Evolutionary conservation across 1,140 invertebrate species (phyloP).

Genomic region (Drosophila rhopaloa): DNA sequence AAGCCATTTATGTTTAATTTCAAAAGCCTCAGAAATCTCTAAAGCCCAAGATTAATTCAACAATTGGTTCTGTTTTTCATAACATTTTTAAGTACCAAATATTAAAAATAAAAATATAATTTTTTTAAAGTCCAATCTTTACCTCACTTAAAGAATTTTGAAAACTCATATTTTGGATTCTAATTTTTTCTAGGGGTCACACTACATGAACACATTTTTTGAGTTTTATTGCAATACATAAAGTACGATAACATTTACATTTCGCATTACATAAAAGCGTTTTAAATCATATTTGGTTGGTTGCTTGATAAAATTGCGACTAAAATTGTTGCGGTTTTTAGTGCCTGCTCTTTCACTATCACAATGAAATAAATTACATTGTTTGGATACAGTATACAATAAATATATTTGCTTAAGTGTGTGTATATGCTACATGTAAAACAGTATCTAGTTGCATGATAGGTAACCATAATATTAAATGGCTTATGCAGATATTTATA

Average conservation of each 20-base stretch:
- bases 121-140: no score
- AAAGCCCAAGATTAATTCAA: no score
- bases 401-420: constrained; percentile 43
- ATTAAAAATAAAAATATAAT: no score
- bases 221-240: constrained; percentile 68
- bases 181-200: constrained; percentile 37
- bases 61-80: no score
- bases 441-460: constrained; percentile 65
- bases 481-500: constrained; percentile 38
- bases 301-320: constrained; percentile 59
- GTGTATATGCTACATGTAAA: constrained; percentile 52
- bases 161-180: not conserved
- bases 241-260: constrained; percentile 73
- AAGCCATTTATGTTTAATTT: not conserved
- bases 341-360: constrained; percentile 65
- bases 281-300: constrained; percentile 43
- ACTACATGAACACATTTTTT: constrained; percentile 73
- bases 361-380: constrained; percentile 79
- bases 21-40: no score
- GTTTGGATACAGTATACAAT: constrained; percentile 58
- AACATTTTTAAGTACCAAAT: no score
- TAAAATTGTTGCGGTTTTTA: constrained; percentile 70
- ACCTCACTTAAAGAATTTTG: no score
- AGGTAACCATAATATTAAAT: constrained; percentile 55
- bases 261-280: constrained; percentile 74